Conservation (phyloP, 2,113 vertebrate species). For the Ramphastos sulfuratus region DNA sequence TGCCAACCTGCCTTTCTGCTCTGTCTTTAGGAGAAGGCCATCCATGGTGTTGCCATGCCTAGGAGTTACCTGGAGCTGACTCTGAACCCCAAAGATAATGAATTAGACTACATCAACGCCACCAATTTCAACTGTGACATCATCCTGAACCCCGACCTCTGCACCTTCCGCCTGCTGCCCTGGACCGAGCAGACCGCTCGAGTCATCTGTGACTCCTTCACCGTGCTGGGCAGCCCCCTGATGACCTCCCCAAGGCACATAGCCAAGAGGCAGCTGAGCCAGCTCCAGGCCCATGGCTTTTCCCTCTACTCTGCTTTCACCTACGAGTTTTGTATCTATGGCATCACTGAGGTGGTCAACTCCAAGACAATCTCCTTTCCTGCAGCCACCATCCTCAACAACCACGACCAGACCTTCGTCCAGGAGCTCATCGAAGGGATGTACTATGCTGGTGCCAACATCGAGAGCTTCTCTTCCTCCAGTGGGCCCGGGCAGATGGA, state of each 20-base stretch:
- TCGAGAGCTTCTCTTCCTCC: constrained; percentile 91
- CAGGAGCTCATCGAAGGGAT: constrained; percentile 91
- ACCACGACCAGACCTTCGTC: constrained; percentile 88
- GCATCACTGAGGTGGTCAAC: constrained; percentile 83
- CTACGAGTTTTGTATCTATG: constrained; percentile 91
- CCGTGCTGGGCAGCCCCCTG: constrained; percentile 81
- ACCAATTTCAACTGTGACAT: constrained; percentile 89
- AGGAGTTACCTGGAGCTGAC: constrained; percentile 91
- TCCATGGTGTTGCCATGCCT: constrained; percentile 87
- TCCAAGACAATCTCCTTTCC: constrained; percentile 89
- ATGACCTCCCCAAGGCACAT: constrained; percentile 88
- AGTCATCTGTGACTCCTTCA: constrained; percentile 93
- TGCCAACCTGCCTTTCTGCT: background rate
- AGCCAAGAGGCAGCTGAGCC: constrained; percentile 85
- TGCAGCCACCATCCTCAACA: constrained; percentile 84
- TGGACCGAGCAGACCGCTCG: constrained; percentile 90
- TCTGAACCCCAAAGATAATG: constrained; percentile 83
- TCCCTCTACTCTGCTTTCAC: constrained; percentile 87
- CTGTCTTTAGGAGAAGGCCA: constrained; percentile 86
- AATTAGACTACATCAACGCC: constrained; percentile 83
- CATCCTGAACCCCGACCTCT: constrained; percentile 88
- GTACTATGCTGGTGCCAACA: constrained; percentile 88
- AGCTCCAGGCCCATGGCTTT: constrained; percentile 85
- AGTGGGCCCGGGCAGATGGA: constrained; percentile 91
- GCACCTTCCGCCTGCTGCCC: constrained; percentile 86